These are phyloP conservation scores for Pachyuromys duprasi DNA, from an alignment of 2,797 vertebrate genomes.

Conservation along the genomic window DNA sequence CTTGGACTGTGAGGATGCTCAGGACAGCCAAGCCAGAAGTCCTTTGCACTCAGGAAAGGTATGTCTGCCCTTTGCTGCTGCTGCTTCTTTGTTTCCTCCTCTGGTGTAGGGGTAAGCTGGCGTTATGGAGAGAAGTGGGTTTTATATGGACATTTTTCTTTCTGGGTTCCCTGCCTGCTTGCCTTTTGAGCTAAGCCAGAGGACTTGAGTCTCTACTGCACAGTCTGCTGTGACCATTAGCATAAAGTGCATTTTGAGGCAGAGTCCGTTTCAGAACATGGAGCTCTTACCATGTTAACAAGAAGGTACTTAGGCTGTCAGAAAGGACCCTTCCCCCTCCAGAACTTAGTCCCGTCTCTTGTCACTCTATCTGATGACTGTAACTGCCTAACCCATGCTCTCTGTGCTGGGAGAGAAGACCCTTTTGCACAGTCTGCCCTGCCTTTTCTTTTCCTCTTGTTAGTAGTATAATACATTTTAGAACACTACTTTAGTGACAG, in stretches of 20 bases:
- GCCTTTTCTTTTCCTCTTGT: background rate
- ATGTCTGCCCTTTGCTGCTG: background rate
- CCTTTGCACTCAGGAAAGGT: background rate
- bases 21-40: background rate
- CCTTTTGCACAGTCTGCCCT: background rate
- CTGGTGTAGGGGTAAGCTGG: background rate
- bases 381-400: background rate
- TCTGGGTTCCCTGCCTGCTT: background rate
- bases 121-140: background rate
- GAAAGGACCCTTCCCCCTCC: background rate
- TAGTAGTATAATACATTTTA: background rate
- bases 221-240: background rate
- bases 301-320: background rate
- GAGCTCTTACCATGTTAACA: background rate
- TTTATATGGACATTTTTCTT: slow-evolving; percentile 13
- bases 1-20: background rate
- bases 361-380: background rate
- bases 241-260: background rate
- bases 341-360: rapidly evolving
- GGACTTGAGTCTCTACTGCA: background rate
- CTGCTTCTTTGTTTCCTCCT: background rate
- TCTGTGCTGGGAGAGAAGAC: background rate
- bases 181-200: slow-evolving; percentile 14
- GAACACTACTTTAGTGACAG: background rate
- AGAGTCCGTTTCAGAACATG: background rate